Base-by-base conservation (phyloP, 35 echinoderm and acorn worm species). In the Apostichopus californicus region DNA sequence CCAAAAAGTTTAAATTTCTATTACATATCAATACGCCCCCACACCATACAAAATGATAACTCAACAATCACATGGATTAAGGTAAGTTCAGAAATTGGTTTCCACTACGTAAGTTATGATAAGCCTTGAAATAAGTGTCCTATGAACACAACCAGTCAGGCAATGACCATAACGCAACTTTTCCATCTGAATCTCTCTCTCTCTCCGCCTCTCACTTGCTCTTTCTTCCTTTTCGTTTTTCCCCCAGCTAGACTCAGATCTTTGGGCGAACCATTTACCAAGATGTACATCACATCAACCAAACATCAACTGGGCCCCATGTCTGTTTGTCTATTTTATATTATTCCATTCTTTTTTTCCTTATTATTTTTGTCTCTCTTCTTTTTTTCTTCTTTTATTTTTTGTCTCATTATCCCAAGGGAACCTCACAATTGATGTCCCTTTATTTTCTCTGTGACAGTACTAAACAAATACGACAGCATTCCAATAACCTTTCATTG, bases 401-500 rank as follows among this genome's bases (percentile, higher is more conserved):
- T 84, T n/a, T 6, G 53, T 84, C 81, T 55, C 55, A 13, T n/a
- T 58, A 59, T 85, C 56, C 81, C 81, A 57, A 55, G 57, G 81
- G 81, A 58, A 58, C 57, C 57, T 81, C 55, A 85, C 57, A 85
- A 85, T 85, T 85, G 55, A 85, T 85, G 81, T 85, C 22, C 81
- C n/a, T 59, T 58, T 59, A 21, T 58, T 60, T 56, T 85, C 81
- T 85, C 81, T 55, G 8, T 85, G 81, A 85, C 81, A 85, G 81
- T 54, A 59, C 81, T 85, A 85, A 85, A 85, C 81, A 85, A 85
- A 85, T 85, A 85, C 57, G 55, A 60, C 81, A 85, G 81, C 81
- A 85, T 85, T 85, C 81, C 81, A 85, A 59, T 85, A 85, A 85
- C 55, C 81, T 59, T 85, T 85, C 81, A 85, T 85, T 59, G 57